A percentile compares a stretch with the other conserved stretches of the same genome.
Evolutionary conservation across 2,113 vertebrate species (phyloP).

Genomic region (Oncorhynchus mykiss): DNA sequence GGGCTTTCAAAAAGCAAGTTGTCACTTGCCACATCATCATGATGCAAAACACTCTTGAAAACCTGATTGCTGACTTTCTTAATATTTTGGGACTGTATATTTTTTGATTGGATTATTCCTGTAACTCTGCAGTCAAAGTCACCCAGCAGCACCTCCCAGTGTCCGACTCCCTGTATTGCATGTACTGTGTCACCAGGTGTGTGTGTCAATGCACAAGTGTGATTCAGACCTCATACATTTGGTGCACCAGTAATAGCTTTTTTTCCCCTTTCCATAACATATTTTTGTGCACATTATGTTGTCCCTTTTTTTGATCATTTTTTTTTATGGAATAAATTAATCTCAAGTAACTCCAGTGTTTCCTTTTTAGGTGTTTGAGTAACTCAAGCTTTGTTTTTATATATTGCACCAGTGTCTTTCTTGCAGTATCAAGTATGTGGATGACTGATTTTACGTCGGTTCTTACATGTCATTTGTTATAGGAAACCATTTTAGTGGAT

Average conservation of each 20-base stretch:
- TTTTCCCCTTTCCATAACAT: neutral
- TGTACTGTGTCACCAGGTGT: constrained; percentile 1
- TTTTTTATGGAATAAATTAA: neutral
- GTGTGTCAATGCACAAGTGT: neutral
- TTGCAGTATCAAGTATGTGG: too few relatives aligned
- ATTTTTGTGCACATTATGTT: neutral
- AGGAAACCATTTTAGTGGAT: too few relatives aligned
- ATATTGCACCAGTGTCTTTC: too few relatives aligned
- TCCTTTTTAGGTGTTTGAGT: neutral
- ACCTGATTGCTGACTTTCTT: too few relatives aligned
- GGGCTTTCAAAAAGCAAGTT: too few relatives aligned
- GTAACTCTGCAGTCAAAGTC: constrained; percentile 17
- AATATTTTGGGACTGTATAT: too few relatives aligned
- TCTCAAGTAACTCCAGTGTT: neutral
- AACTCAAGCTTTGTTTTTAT: too few relatives aligned
- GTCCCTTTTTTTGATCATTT: neutral
- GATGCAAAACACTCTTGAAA: too few relatives aligned
- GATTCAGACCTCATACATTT: neutral
- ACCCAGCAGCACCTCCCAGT: constrained; percentile 26
- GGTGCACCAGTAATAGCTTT: neutral
- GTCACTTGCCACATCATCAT: too few relatives aligned
- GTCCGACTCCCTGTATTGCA: constrained; percentile 6
- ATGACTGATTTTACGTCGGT: too few relatives aligned
- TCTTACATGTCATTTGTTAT: too few relatives aligned
- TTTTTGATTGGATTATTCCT: constrained; percentile 1